Evolutionary conservation across 2,113 vertebrate genomes (phyloP).

Genomic region (Ctenodactylus gundi): DNA sequence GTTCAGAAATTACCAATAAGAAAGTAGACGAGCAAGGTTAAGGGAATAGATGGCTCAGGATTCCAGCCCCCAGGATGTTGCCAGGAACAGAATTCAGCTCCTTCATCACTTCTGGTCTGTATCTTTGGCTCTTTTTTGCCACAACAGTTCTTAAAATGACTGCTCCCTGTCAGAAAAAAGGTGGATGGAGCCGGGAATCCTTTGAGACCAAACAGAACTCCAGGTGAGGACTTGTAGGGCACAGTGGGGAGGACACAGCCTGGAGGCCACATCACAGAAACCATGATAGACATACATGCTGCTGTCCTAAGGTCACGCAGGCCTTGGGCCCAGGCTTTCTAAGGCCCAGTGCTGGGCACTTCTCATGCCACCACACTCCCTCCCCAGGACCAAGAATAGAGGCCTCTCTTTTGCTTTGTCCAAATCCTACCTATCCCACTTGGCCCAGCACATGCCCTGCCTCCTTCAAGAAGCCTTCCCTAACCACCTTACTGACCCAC

Average conservation of each 20-base stretch:
- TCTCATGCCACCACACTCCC: background rate
- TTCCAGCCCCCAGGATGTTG: too few relatives aligned
- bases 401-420: background rate
- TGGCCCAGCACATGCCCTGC: background rate
- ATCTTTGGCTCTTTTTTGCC: background rate
- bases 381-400: background rate
- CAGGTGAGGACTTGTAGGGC: background rate
- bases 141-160: background rate
- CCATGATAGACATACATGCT: background rate
- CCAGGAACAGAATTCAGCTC: background rate
- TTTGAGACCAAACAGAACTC: background rate
- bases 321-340: background rate
- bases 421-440: background rate
- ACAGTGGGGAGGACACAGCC: background rate
- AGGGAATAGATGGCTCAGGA: background rate
- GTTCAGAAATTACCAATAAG: background rate
- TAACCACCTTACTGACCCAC: background rate
- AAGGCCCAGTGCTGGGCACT: background rate
- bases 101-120: background rate
- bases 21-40: background rate
- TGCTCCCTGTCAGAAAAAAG: background rate
- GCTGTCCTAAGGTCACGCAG: background rate
- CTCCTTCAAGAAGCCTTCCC: background rate
- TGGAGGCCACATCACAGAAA: background rate
- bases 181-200: background rate